Base-by-base conservation (phyloP, 2,888 invertebrate species). In the Oscheius sp. region DNA sequence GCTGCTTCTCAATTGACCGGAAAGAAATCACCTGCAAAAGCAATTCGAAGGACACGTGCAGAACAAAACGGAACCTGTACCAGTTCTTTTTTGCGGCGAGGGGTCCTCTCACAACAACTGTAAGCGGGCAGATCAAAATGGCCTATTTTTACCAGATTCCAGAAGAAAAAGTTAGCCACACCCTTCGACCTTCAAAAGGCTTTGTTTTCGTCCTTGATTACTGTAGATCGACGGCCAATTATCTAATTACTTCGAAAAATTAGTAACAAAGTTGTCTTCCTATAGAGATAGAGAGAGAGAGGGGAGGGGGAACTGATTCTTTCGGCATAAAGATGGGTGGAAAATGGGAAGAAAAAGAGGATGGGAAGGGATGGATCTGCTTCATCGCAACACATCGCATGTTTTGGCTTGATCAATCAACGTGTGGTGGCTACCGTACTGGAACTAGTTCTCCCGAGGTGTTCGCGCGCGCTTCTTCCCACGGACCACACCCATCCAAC, bases 401-500 rank as follows among this genome's bases (percentile, higher is more conserved):
- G 29, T 20, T 53, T 31, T 55, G 23, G 55, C 53, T n/a, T 33
- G 6, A 31, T 66, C 48, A 65, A 66, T 37, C 61, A 65, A 15
- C 68, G 65, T 37, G 68, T 68, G n/a, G n/a, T 61, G 67, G 55
- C 25, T 50, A 67, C 57, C 65, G 63, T 64, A 55, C 64, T 42
- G 65, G 17, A 64, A 61, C 50, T 69, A 37, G 46, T 61, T 58
- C 27, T 65, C 65, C 65, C 71, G 69, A 42, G 69, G 46, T 48
- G 46, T 42, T 46, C 69, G 58, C 31, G 65, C 66, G n/a, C n/a
- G n/a, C n/a, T n/a, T n/a, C n/a, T n/a, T n/a, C n/a, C n/a, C n/a
- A n/a, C n/a, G n/a, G 23, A 72, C 69, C 64, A 55, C 58, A 66
- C 66, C 69, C 72, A 72, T 63, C 66, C 53, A 45, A 61, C 46